Evolutionary conservation across 2,113 vertebrate genomes (phyloP).

Genomic region (Pionites leucogaster): DNA sequence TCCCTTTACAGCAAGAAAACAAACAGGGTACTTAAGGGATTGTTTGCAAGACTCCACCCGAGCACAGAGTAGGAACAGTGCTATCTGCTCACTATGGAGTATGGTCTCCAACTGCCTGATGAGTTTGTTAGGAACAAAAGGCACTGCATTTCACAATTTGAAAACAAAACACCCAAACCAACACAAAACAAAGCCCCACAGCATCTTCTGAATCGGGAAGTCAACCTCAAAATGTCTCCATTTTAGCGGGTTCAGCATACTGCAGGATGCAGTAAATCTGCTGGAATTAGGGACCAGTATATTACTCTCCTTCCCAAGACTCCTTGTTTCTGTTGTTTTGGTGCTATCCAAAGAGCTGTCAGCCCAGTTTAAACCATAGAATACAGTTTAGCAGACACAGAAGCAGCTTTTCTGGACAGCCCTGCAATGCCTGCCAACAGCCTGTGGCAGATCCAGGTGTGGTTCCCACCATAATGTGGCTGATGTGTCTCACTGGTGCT

Average conservation of each 20-base stretch:
- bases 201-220: background rate
- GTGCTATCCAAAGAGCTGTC: background rate
- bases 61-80: background rate
- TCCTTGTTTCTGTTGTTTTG: background rate
- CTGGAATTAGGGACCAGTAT: background rate
- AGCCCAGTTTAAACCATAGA: background rate
- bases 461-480: rapidly evolving
- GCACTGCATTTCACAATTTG: background rate
- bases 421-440: background rate
- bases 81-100: background rate
- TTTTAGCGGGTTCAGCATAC: background rate
- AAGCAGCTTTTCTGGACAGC: background rate
- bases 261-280: background rate
- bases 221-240: background rate
- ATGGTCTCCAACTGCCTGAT: background rate
- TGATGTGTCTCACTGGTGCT: rapidly evolving
- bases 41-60: constrained; percentile 6
- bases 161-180: background rate
- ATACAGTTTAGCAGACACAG: background rate
- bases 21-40: constrained; percentile 1
- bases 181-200: background rate
- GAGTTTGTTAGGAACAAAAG: background rate
- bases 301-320: background rate
- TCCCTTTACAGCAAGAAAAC: constrained; percentile 36
- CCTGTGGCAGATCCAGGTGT: background rate